Percentiles rank a stretch among this genome's conserved stretches.
Evolutionary conservation across 2,113 vertebrate species (phyloP).

Genomic region (Alexandromys fortis): DNA sequence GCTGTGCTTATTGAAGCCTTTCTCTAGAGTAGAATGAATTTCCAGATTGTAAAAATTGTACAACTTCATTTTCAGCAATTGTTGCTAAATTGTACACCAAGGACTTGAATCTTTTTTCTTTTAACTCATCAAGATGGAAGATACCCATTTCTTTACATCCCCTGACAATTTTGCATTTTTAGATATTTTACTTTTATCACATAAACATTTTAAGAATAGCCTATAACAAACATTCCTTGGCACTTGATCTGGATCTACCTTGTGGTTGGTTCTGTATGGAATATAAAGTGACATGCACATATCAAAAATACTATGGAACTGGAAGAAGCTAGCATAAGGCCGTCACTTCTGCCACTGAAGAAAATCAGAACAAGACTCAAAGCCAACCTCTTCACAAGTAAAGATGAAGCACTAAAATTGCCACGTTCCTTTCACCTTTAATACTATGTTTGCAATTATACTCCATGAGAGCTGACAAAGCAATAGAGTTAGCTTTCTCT

Average conservation of each 20-base stretch:
- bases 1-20: neutral
- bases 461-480: neutral
- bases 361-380: neutral
- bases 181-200: neutral
- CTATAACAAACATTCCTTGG: neutral
- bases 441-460: neutral
- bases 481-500: neutral
- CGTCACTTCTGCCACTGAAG: neutral
- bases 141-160: neutral
- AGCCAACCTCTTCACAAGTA: neutral
- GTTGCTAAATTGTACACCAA: neutral
- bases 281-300: neutral
- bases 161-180: neutral
- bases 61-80: neutral
- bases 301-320: neutral
- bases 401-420: neutral
- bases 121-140: neutral
- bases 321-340: neutral
- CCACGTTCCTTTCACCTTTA: neutral
- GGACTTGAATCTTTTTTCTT: neutral
- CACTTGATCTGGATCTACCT: neutral
- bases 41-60: neutral
- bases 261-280: neutral
- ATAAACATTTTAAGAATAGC: neutral
- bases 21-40: neutral